phyloP scores from a whole-genome alignment of 2,797 vertebrate genomes.

The Podarcis lilfordi region DNA sequence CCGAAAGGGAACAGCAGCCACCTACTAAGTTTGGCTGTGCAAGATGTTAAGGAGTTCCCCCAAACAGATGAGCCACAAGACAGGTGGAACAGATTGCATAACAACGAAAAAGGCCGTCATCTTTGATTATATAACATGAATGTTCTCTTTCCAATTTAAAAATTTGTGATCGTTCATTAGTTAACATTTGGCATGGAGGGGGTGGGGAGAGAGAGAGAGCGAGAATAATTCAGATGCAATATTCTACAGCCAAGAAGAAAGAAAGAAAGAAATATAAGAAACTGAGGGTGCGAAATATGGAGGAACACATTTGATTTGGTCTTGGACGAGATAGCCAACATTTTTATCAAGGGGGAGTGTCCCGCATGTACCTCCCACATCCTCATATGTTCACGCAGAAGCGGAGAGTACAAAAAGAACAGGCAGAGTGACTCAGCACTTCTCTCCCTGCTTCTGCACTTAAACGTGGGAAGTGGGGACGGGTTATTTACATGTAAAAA shows the following conservation, averaged over 20 bases:
- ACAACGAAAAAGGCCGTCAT: not conserved
- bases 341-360: not conserved
- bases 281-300: not conserved
- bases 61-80: not conserved
- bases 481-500: not conserved
- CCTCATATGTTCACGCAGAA: constrained; percentile 1
- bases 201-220: too few species aligned
- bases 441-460: not conserved
- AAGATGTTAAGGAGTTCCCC: not conserved
- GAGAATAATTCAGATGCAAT: not conserved
- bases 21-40: not conserved
- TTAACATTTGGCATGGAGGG: not conserved
- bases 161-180: not conserved
- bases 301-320: not conserved
- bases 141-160: not conserved
- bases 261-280: not conserved
- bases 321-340: not conserved
- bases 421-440: constrained; percentile 22
- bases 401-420: not conserved
- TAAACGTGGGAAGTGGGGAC: constrained; percentile 6
- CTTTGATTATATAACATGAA: not conserved
- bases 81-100: not conserved
- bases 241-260: too few species aligned
- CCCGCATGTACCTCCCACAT: not conserved
- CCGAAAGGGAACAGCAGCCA: not conserved